phyloP scores from a whole-genome alignment of 2,113 vertebrate species.

The Bos javanicus region DNA sequence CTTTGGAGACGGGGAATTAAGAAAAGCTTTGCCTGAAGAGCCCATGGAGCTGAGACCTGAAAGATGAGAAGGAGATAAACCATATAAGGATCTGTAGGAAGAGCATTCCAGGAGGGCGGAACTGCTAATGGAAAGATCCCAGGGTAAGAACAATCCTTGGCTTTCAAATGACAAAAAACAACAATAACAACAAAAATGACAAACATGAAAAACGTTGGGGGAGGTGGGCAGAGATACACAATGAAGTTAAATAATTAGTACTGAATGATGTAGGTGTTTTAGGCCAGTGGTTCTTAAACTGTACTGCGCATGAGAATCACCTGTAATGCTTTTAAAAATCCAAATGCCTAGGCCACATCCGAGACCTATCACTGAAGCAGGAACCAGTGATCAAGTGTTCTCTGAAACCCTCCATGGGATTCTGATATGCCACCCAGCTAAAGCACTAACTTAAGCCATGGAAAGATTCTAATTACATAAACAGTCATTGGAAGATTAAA shows the following conservation, averaged over 20 bases:
- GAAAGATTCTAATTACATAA: not conserved
- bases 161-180: not conserved
- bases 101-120: not conserved
- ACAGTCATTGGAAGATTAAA: not conserved
- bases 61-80: not conserved
- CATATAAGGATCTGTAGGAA: not conserved
- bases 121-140: not conserved
- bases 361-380: not conserved
- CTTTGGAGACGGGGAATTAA: not conserved
- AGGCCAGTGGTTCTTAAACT: not conserved
- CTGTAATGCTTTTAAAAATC: not conserved
- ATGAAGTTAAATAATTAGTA: not conserved
- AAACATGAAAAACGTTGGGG: rapidly evolving
- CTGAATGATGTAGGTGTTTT: not conserved
- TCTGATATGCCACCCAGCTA: not conserved
- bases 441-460: not conserved
- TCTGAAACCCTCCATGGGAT: not conserved
- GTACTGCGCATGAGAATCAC: not conserved
- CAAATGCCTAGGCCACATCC: not conserved
- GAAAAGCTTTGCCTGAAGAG: not conserved
- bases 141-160: not conserved
- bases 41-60: not conserved
- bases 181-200: not conserved
- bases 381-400: not conserved
- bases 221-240: not conserved